Evolutionary conservation across 1,140 invertebrate species (phyloP).

Genomic region (Grapholita molesta): DNA sequence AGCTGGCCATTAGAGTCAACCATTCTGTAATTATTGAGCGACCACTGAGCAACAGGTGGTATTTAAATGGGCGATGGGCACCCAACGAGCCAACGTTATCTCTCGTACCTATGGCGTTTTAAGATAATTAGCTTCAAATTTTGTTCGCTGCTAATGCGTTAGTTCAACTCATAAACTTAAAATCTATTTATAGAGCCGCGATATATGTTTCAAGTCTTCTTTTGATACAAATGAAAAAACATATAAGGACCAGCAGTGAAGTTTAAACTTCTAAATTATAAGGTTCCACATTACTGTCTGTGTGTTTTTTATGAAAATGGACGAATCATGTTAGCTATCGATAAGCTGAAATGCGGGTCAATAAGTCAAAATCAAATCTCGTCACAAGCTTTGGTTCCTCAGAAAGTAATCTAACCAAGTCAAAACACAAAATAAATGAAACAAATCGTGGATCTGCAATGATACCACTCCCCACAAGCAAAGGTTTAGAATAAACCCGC

Average conservation of each 20-base stretch:
- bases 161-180: not conserved
- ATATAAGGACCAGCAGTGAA: too few relatives aligned
- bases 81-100: slow-evolving; percentile 11
- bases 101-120: slow-evolving; percentile 5
- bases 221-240: too few relatives aligned
- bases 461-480: not conserved
- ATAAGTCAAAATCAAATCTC: not conserved
- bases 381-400: not conserved
- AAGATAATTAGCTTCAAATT: slow-evolving; percentile 12
- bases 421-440: not conserved
- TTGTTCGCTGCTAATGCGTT: slow-evolving; percentile 3
- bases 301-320: too few relatives aligned
- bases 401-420: not conserved
- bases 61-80: slow-evolving; percentile 35
- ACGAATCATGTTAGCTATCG: too few relatives aligned
- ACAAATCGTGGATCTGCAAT: not conserved
- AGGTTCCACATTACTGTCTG: too few relatives aligned
- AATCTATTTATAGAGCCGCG: not conserved
- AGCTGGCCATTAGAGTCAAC: slow-evolving; percentile 43
- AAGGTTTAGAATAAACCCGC: not conserved
- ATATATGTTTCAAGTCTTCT: not conserved
- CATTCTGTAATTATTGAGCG: slow-evolving; percentile 41
- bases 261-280: too few relatives aligned
- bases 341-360: too few relatives aligned
- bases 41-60: slow-evolving; percentile 49